Conservation (phyloP, 2,888 invertebrate genomes). For the Acrobasis repandana region DNA sequence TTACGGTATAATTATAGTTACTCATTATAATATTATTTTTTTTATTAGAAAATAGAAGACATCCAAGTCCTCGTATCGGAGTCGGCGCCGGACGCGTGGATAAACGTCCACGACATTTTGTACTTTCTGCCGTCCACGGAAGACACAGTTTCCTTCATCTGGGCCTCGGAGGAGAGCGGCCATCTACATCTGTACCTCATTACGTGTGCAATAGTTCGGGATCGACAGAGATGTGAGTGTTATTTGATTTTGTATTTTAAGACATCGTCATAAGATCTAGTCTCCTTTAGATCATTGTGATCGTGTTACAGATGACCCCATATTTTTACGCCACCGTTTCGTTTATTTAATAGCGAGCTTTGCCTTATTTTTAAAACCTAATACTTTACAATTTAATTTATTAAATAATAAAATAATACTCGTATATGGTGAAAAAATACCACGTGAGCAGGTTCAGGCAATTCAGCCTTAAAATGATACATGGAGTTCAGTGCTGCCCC, state of each 20-base stretch:
- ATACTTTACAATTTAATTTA: no score
- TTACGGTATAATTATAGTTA: no score
- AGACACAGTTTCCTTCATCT: constrained; percentile 87
- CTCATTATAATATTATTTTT: constrained; percentile 31
- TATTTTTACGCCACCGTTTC: no score
- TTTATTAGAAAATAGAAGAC: constrained; percentile 52
- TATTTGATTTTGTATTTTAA: constrained; percentile 8
- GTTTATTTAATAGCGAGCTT: no score
- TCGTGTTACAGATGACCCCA: no score
- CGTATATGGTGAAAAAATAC: no score
- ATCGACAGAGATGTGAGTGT: constrained; percentile 12
- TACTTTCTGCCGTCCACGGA: constrained; percentile 88
- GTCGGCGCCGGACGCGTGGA: constrained; percentile 90
- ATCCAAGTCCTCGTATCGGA: constrained; percentile 67
- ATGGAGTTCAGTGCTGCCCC: no score
- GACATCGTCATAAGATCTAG: background rate
- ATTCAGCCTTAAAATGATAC: no score
- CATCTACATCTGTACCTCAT: constrained; percentile 93
- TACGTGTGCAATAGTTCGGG: constrained; percentile 76
- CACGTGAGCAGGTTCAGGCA: no score
- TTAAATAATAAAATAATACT: no score
- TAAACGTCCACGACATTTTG: constrained; percentile 95
- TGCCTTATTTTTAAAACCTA: no score
- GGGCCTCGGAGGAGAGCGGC: constrained; percentile 96
- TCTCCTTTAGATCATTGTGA: background rate